Evolutionary conservation across 2,888 invertebrate genomes (phyloP).

Genomic region (Acronicta aceris): DNA sequence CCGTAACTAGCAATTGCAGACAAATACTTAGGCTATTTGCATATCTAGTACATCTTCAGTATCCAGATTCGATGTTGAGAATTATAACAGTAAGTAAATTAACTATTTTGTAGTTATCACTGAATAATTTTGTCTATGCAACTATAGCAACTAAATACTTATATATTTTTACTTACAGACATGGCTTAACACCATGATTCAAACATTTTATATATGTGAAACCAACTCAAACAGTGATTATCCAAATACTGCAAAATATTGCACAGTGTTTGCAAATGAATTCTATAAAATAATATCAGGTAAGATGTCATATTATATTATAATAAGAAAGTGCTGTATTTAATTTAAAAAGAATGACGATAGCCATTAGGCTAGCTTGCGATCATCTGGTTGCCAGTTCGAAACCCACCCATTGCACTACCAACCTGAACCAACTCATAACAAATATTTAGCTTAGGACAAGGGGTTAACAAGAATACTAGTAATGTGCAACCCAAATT

Average conservation of each 20-base stretch:
- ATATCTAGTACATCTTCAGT: constrained; percentile 75
- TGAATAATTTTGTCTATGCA: neutral
- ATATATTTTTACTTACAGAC: constrained; percentile 69
- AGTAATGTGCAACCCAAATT: no score
- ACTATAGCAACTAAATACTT: no score
- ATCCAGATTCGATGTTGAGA: constrained; percentile 76
- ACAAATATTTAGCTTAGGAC: no score
- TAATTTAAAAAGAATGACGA: no score
- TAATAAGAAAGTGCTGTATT: no score
- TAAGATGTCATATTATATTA: constrained; percentile 38
- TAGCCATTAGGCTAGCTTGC: no score
- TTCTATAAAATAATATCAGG: constrained; percentile 78
- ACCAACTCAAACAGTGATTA: constrained; percentile 75
- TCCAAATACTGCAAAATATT: constrained; percentile 75
- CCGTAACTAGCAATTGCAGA: constrained; percentile 72
- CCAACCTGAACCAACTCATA: no score
- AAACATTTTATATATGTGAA: constrained; percentile 79
- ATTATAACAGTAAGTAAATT: constrained; percentile 74
- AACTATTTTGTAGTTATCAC: neutral
- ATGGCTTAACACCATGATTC: constrained; percentile 78
- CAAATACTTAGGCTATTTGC: constrained; percentile 79
- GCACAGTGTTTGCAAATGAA: constrained; percentile 71
- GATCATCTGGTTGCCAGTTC: no score
- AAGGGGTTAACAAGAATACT: no score
- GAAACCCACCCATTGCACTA: no score